A percentile compares a stretch with the other conserved stretches of the same genome.
Conservation (phyloP, 2,888 invertebrate genomes). For the Vandiemenella viatica region DNA sequence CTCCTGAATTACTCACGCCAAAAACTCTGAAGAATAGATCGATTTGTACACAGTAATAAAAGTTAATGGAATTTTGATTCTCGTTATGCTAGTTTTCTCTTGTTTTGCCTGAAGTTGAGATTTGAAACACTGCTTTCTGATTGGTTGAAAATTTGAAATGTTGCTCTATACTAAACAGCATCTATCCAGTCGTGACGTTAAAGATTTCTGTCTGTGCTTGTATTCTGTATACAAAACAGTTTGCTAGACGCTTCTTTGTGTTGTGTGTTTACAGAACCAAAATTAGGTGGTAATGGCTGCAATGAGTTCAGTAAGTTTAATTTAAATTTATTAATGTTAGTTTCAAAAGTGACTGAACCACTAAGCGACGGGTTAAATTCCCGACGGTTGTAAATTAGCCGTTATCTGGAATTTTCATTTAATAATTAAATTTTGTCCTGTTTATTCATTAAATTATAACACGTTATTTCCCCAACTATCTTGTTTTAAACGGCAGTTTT, state of each 20-base stretch:
- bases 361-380: no score
- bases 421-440: no score
- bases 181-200: constrained; percentile 16
- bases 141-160: constrained; percentile 20
- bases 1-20: no score
- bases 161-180: constrained; percentile 3
- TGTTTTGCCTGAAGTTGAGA: not conserved
- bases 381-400: no score
- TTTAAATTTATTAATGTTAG: not conserved
- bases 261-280: not conserved
- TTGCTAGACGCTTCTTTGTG: not conserved
- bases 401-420: no score
- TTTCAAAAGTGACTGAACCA: no score
- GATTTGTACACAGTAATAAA: not conserved
- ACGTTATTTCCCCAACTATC: no score
- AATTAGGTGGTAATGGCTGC: constrained; percentile 13
- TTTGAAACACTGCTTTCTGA: constrained; percentile 18
- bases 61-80: not conserved
- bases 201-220: constrained; percentile 16
- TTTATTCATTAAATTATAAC: no score
- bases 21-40: not conserved
- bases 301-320: constrained; percentile 17
- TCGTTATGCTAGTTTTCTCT: not conserved
- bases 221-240: constrained; percentile 2
- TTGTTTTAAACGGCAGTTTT: no score